Conservation (phyloP, 2,888 invertebrate genomes). For the Orchesella flavescens region DNA sequence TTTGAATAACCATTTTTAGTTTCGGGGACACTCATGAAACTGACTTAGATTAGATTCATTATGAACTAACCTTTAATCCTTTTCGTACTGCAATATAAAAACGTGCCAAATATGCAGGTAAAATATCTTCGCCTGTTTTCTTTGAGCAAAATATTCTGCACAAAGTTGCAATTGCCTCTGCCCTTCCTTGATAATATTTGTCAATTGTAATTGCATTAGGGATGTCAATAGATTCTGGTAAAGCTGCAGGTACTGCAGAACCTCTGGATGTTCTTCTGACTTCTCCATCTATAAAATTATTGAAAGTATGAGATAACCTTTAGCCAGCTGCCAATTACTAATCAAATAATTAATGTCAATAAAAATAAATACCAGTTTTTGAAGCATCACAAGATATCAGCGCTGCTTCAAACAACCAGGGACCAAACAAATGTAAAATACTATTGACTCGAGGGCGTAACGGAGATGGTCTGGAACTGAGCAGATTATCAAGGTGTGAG, state of each 20-base stretch:
- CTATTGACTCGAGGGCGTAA: slow-evolving; percentile 92
- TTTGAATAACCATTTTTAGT: no score
- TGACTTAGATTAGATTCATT: neutral
- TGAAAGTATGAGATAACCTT: neutral
- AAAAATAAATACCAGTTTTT: no score
- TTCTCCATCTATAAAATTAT: slow-evolving; percentile 64
- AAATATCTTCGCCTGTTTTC: slow-evolving; percentile 93
- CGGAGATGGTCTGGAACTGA: slow-evolving; percentile 31
- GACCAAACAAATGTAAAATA: slow-evolving; percentile 94
- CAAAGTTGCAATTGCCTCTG: slow-evolving; percentile 94
- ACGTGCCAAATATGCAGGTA: slow-evolving; percentile 91
- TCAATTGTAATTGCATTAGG: slow-evolving; percentile 83
- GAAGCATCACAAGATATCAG: slow-evolving; percentile 85
- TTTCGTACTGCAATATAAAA: slow-evolving; percentile 94
- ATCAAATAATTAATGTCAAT: no score
- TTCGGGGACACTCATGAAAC: neutral
- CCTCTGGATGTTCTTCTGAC: slow-evolving; percentile 70
- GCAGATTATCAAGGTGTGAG: slow-evolving; percentile 48
- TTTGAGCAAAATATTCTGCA: slow-evolving; percentile 97
- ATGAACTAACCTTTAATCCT: slow-evolving; percentile 81
- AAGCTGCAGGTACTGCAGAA: slow-evolving; percentile 78
- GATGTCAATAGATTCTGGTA: slow-evolving; percentile 81
- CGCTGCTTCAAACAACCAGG: slow-evolving; percentile 97
- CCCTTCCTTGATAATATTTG: slow-evolving; percentile 83
- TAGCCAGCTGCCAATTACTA: no score